These are phyloP conservation scores for Salvelinus fontinalis DNA, from an alignment of 2,113 vertebrate species.

Conservation along the genomic window DNA sequence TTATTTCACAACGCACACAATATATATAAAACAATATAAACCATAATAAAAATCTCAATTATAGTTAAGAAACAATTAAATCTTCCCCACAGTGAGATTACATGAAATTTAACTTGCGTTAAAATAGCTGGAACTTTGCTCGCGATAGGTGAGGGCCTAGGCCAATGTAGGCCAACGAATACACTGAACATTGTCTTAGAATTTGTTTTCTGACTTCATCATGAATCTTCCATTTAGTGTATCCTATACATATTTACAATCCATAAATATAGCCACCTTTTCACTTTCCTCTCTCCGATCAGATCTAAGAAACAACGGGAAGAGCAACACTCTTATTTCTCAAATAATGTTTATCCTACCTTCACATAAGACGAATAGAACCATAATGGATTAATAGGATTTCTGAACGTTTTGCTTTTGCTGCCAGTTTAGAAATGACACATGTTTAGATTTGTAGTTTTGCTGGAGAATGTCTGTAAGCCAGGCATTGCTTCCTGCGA, in stretches of 20 bases:
- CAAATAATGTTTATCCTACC: conserved; percentile 78
- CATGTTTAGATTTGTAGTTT: conserved; percentile 85
- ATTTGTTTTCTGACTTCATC: conserved; percentile 19
- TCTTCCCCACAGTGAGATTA: conserved; percentile 27
- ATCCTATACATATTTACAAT: conserved; percentile 74
- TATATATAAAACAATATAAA: conserved; percentile 37
- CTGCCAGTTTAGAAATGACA: conserved; percentile 83
- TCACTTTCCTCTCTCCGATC: conserved; percentile 44
- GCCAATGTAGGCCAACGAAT: conserved; percentile 40
- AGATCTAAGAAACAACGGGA: conserved; percentile 24
- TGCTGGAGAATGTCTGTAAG: conserved; percentile 83
- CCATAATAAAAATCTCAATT: conserved; percentile 67
- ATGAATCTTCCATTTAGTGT: conserved; percentile 53
- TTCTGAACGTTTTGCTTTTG: conserved; percentile 16
- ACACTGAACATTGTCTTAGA: conserved; percentile 24
- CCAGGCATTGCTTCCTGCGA: conserved; percentile 79
- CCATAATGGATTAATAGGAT: conserved; percentile 52
- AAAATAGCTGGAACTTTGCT: conserved; percentile 51
- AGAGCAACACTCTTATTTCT: conserved; percentile 57
- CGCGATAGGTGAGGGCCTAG: conserved; percentile 34
- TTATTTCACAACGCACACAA: conserved; percentile 61
- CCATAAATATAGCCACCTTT: conserved; percentile 77
- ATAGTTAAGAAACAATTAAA: conserved; percentile 43
- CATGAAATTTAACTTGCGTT: conserved; percentile 55
- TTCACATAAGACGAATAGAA: conserved; percentile 72